Percentiles rank a stretch among this genome's conserved stretches.
Conservation (phyloP, 1,140 invertebrate species). For the Cotesia typhae region DNA sequence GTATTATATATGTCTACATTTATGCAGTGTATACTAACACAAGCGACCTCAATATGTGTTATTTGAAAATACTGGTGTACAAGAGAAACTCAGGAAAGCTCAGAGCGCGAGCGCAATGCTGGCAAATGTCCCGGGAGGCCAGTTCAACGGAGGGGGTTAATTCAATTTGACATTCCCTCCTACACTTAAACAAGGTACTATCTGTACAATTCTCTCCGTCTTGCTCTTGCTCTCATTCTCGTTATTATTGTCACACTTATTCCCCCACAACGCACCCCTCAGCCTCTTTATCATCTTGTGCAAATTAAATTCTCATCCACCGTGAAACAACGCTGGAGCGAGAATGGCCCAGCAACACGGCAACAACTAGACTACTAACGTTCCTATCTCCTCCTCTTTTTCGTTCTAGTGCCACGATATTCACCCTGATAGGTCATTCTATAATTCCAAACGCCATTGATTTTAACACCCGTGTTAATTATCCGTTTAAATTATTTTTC, state of each 20-base stretch:
- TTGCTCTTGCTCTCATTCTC: conserved; percentile 30
- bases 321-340: conserved; percentile 60
- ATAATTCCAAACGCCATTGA: conserved; percentile 1
- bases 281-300: conserved; percentile 46
- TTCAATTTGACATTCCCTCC: conserved; percentile 66
- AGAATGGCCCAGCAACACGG: conserved; percentile 10
- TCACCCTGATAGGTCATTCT: not conserved
- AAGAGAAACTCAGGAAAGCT: conserved; percentile 24
- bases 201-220: conserved; percentile 42
- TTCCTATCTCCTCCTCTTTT: not conserved
- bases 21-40: conserved; percentile 4
- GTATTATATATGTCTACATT: not conserved
- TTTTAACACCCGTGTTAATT: conserved; percentile 6
- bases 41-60: conserved; percentile 9
- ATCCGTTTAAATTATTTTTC: conserved; percentile 1
- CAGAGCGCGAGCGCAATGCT: conserved; percentile 45
- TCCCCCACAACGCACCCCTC: conserved; percentile 19
- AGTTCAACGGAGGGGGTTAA: conserved; percentile 52
- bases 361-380: conserved; percentile 11
- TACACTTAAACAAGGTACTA: conserved; percentile 64
- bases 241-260: not conserved
- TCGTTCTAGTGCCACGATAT: not conserved
- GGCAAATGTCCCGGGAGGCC: conserved; percentile 57
- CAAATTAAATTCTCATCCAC: conserved; percentile 66
- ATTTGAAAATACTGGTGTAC: conserved; percentile 16